Evolutionary conservation across 2,888 invertebrate genomes (phyloP).

Genomic region (Orthosia gracilis): DNA sequence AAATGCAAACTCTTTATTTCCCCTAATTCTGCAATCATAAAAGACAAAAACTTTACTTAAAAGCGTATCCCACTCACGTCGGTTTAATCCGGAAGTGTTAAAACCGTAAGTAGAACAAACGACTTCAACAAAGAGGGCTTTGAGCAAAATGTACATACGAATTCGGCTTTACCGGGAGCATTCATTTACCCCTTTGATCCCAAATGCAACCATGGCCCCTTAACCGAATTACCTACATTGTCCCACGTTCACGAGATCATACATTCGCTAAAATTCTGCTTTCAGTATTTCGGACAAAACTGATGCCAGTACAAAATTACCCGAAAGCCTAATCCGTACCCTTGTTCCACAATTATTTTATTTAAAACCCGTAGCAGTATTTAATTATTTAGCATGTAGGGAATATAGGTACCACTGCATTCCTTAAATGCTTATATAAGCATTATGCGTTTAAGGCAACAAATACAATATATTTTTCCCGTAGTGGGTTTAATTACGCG

Average conservation of each 20-base stretch:
- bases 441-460: background rate
- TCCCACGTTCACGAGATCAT: constrained; percentile 22
- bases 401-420: too few species aligned
- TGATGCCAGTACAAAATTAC: constrained; percentile 7
- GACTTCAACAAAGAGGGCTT: constrained; percentile 41
- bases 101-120: constrained; percentile 43
- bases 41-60: background rate
- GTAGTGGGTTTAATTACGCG: background rate
- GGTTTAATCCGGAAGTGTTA: constrained; percentile 36
- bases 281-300: constrained; percentile 1
- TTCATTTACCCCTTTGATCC: constrained; percentile 56
- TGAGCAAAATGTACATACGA: constrained; percentile 39
- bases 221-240: constrained; percentile 56
- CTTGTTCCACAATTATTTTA: background rate
- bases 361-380: background rate
- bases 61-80: background rate
- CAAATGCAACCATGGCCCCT: constrained; percentile 54
- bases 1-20: too few species aligned
- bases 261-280: constrained; percentile 25
- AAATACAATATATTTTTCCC: constrained; percentile 13
- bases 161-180: constrained; percentile 41
- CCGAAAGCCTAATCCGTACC: constrained; percentile 10
- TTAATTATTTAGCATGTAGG: too few species aligned
- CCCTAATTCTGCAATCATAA: background rate
- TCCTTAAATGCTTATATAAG: too few species aligned